phyloP scores from a whole-genome alignment of 2,888 invertebrate species.

The Caenorhabditis macrosperma region DNA sequence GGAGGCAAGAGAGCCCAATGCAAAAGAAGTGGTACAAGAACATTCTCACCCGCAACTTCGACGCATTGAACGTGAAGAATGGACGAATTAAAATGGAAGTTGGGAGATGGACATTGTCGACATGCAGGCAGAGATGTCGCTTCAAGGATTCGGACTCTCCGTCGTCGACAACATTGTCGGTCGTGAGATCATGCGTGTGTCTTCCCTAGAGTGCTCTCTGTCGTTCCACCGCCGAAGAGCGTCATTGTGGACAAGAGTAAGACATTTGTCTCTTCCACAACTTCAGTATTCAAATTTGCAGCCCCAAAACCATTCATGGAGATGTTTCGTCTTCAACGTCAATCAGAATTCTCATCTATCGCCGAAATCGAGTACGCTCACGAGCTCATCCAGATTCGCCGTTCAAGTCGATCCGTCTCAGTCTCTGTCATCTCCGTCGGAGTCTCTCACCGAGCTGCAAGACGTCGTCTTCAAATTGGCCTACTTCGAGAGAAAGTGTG shows the following conservation, averaged over 20 bases:
- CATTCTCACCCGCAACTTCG: conserved; percentile 88
- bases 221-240: conserved; percentile 94
- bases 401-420: conserved; percentile 90
- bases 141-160: conserved; percentile 94
- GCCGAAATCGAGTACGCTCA: conserved; percentile 87
- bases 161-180: conserved; percentile 88
- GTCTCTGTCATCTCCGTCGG: conserved; percentile 86
- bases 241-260: conserved; percentile 89
- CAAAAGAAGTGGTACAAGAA: conserved; percentile 90
- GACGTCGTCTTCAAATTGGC: conserved; percentile 95
- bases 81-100: conserved; percentile 83
- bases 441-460: conserved; percentile 91
- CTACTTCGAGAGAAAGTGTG: conserved; percentile 85
- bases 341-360: conserved; percentile 86
- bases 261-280: conserved; percentile 84
- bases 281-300: conserved; percentile 80
- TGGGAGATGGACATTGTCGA: conserved; percentile 82
- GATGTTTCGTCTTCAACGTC: conserved; percentile 91
- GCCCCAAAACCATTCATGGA: conserved; percentile 95
- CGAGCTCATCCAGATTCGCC: conserved; percentile 93
- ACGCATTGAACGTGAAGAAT: conserved; percentile 87
- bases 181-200: conserved; percentile 85
- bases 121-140: conserved; percentile 87
- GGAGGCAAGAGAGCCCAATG: no score
- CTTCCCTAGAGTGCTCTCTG: conserved; percentile 94